Evolutionary conservation across 2,113 vertebrate genomes (phyloP), one percentile per base, ranked within the genome.

Genomic region (Chaetorhynchus papuensis): DNA sequence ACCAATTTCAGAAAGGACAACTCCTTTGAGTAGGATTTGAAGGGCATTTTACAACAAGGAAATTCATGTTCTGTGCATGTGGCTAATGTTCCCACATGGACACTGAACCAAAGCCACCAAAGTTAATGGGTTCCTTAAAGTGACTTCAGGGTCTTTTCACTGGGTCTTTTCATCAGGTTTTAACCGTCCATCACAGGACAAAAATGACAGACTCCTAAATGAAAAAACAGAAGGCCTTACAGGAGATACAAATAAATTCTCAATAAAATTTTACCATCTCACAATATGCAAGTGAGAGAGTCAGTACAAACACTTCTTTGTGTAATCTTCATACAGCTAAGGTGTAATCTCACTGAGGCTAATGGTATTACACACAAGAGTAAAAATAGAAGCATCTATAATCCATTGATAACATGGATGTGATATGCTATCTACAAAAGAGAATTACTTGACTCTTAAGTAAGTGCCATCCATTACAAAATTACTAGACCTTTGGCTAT

Each of bases 11-110:
- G 44, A 94, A 91, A 90, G 88, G 35, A 86, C 44, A 90, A 35
- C 45, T 91, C 76, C 69, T 92, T 33, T 68, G 65, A 81, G 72
- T 31, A 84, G 47, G 47, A 88, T 90, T 82, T 89, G 85, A 95
- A 96, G 83, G 60, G 76, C 64, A 81, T 94, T 94, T 81, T 81
- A 81, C 28, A 91, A 83, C 30, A 86, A 89, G 45, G 81, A 96
- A 92, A 94, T 83, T 71, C 72, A 60, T n/a, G 88, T 77, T 86
- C 82, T 80, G 30, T 78, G 82, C 52, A 71, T 71, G 56, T 11
- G 15, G 72, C 39, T 93, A 78, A 93, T 45, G 65, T 53, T 90
- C 66, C 65, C 7, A 14, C 69, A 66, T 64, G 64, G 85, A 94
- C 77, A 66, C 64, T 53, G 72, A 89, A 70, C 80, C 65, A 93